phyloP scores from a whole-genome alignment of 2,888 invertebrate genomes.

The Alcis repandata region DNA sequence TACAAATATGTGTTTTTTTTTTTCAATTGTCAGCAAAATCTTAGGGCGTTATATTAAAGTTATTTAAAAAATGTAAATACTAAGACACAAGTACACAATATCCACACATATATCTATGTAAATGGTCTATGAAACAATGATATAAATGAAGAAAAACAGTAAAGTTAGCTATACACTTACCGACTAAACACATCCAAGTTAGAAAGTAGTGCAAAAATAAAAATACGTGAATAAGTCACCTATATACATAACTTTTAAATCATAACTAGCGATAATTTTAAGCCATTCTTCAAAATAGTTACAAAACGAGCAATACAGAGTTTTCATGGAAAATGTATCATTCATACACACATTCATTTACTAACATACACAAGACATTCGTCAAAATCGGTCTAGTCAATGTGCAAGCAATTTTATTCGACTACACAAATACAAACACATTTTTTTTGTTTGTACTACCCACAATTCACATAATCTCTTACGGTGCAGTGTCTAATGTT shows the following conservation, averaged over 20 bases:
- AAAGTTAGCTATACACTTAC: conserved; percentile 68
- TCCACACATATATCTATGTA: neutral
- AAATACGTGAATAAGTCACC: conserved; percentile 58
- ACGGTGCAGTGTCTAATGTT: no score
- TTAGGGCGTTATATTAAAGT: no score
- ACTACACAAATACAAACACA: neutral
- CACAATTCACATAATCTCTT: no score
- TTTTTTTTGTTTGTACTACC: no score
- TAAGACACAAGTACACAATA: neutral
- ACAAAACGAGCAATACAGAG: conserved; percentile 28
- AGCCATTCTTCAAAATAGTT: conserved; percentile 26
- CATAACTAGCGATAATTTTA: conserved; percentile 33
- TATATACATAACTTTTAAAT: conserved; percentile 38
- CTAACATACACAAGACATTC: conserved; percentile 1
- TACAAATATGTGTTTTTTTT: no score
- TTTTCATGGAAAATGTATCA: conserved; percentile 2
- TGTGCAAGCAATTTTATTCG: neutral
- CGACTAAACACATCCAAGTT: conserved; percentile 75
- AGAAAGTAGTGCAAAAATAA: conserved; percentile 65
- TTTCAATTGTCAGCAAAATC: no score
- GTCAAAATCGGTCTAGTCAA: neutral
- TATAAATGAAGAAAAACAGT: neutral
- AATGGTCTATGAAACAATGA: neutral
- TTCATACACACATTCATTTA: conserved; percentile 9
- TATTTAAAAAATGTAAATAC: neutral